These are phyloP conservation scores for Melikaiella ostensackeni DNA, from an alignment of 2,888 invertebrate genomes.

Conservation along the genomic window DNA sequence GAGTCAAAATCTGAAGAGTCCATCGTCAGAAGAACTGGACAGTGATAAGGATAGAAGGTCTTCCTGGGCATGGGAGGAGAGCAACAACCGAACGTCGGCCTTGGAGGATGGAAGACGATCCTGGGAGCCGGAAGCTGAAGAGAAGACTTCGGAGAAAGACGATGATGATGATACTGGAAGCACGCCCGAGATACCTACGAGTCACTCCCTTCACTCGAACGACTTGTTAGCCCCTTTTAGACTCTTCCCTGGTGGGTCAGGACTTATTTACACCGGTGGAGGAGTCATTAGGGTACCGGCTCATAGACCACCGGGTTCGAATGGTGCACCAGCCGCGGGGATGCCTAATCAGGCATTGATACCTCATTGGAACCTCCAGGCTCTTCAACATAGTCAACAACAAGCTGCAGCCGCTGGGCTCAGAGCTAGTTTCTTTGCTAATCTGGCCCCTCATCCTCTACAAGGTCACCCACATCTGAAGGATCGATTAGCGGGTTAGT, in stretches of 20 bases:
- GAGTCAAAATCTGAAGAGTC: conserved; percentile 66
- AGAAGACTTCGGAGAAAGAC: conserved; percentile 72
- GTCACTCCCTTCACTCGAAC: conserved; percentile 49
- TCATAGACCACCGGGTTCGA: conserved; percentile 83
- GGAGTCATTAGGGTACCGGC: conserved; percentile 91
- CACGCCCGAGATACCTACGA: conserved; percentile 67
- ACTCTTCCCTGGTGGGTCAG: conserved; percentile 69
- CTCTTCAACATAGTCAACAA: conserved; percentile 71
- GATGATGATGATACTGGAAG: conserved; percentile 73
- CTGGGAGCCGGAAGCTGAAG: conserved; percentile 71
- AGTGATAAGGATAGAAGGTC: conserved; percentile 71
- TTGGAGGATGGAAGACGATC: conserved; percentile 70
- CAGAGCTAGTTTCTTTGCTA: conserved; percentile 73
- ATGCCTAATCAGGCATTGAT: conserved; percentile 67
- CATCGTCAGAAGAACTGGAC: conserved; percentile 68
- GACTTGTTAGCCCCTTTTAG: conserved; percentile 63
- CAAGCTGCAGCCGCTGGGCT: conserved; percentile 72
- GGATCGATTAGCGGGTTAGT: conserved; percentile 73
- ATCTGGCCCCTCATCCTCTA: conserved; percentile 73
- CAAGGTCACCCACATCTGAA: conserved; percentile 75
- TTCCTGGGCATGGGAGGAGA: conserved; percentile 70
- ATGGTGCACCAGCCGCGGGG: conserved; percentile 63
- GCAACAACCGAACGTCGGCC: conserved; percentile 61
- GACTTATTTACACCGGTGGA: conserved; percentile 78
- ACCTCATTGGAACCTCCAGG: conserved; percentile 67